Evolutionary conservation across 2,113 vertebrate genomes (phyloP).

Genomic region (Calypte anna): DNA sequence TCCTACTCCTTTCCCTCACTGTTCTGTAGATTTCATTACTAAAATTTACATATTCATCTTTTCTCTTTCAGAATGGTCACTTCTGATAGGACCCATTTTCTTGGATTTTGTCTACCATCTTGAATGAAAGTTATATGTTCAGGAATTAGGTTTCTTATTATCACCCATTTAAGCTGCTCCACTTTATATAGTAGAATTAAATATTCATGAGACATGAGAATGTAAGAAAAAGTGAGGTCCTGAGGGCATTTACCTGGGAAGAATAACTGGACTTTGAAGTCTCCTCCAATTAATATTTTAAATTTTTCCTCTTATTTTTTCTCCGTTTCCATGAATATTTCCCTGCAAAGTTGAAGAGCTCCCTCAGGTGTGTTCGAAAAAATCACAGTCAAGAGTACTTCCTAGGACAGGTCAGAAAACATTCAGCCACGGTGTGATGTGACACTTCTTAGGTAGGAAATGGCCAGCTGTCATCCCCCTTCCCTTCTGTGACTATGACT

Average conservation of each 20-base stretch:
- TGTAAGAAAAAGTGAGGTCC: not conserved
- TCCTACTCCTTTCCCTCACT: not conserved
- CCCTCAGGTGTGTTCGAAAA: not conserved
- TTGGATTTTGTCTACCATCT: not conserved
- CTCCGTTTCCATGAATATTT: not conserved
- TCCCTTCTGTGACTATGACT: not conserved
- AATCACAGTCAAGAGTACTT: not conserved
- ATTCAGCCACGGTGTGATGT: not conserved
- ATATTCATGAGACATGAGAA: not conserved
- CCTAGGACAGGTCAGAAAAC: not conserved
- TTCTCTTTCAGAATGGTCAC: not conserved
- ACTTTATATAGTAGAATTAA: not conserved
- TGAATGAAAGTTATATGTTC: not conserved
- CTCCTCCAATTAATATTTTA: not conserved
- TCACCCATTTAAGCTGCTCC: not conserved
- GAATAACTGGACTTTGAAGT: not conserved
- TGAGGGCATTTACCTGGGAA: not conserved
- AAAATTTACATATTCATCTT: not conserved
- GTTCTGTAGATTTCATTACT: not conserved
- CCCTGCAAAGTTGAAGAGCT: not conserved
- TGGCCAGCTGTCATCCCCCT: not conserved
- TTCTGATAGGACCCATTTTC: not conserved
- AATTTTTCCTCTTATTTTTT: not conserved
- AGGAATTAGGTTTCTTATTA: not conserved
- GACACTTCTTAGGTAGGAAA: not conserved